Evolutionary conservation across 2,797 vertebrate genomes (phyloP).

Genomic region (Semotilus atromaculatus): DNA sequence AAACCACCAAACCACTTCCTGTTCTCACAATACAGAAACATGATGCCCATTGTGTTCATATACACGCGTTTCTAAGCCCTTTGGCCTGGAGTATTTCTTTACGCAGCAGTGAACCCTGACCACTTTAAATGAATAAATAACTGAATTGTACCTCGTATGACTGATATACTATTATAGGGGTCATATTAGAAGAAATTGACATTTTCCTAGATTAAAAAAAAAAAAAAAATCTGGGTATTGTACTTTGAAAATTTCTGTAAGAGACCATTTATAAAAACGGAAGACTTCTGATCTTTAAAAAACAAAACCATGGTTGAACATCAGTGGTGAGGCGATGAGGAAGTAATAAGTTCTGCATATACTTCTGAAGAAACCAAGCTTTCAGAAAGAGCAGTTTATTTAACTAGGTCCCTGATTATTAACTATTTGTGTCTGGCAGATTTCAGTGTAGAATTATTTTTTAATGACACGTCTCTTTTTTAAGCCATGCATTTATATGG

Average conservation of each 20-base stretch:
- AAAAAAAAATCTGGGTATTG: neutral
- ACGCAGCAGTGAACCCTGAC: neutral
- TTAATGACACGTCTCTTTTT: too few relatives aligned
- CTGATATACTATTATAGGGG: neutral
- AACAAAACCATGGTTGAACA: neutral
- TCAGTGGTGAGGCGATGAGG: neutral
- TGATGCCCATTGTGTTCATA: neutral
- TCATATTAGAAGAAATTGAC: neutral
- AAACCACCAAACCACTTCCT: conserved; percentile 31
- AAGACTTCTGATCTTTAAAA: neutral
- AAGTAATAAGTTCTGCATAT: conserved; percentile 1
- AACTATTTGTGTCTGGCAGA: too few relatives aligned
- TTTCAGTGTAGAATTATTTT: too few relatives aligned
- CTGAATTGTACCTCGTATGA: neutral
- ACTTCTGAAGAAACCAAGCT: neutral
- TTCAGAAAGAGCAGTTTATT: neutral
- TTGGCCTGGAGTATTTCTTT: neutral
- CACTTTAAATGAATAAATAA: neutral
- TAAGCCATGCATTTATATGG: too few relatives aligned
- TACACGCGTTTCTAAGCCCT: neutral
- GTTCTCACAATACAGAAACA: conserved; percentile 16
- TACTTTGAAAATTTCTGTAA: neutral
- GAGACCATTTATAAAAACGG: neutral
- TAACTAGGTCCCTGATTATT: neutral
- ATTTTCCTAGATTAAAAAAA: neutral